phyloP scores from a whole-genome alignment of 2,797 vertebrate genomes.

The Neosilurus hyrtlii region DNA sequence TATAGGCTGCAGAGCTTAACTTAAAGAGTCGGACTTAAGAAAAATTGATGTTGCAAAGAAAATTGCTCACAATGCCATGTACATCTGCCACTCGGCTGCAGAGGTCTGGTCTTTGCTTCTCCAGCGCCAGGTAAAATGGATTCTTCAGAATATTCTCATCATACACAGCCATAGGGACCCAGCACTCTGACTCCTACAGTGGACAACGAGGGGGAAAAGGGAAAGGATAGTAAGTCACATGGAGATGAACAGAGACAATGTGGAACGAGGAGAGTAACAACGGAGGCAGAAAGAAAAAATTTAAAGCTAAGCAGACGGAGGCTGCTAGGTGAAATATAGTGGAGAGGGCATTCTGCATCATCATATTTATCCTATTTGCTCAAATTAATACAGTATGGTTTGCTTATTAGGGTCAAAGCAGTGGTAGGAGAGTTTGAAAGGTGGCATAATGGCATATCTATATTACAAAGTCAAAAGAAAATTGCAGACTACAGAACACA shows the following conservation, averaged over 20 bases:
- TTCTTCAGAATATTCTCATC: conserved; percentile 97
- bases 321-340: not conserved
- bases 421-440: not conserved
- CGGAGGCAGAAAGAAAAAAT: not conserved
- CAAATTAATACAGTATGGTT: not conserved
- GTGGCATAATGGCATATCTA: too few relatives aligned
- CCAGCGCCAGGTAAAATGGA: conserved; percentile 89
- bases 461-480: not conserved
- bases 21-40: not conserved
- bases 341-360: not conserved
- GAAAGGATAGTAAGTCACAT: not conserved
- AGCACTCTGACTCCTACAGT: conserved; percentile 60
- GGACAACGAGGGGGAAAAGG: not conserved
- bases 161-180: conserved; percentile 94
- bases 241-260: not conserved
- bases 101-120: conserved; percentile 87
- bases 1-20: not conserved
- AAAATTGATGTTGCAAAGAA: not conserved
- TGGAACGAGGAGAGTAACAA: not conserved
- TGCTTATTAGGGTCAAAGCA: conserved; percentile 5
- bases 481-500: not conserved
- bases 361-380: conserved; percentile 6
- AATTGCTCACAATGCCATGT: conserved; percentile 85
- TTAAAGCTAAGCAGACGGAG: not conserved
- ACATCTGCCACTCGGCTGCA: conserved; percentile 83